Evolutionary conservation across 2,888 invertebrate species (phyloP), one percentile per base, ranked within the genome.

Genomic region (Dryococelus australis): DNA sequence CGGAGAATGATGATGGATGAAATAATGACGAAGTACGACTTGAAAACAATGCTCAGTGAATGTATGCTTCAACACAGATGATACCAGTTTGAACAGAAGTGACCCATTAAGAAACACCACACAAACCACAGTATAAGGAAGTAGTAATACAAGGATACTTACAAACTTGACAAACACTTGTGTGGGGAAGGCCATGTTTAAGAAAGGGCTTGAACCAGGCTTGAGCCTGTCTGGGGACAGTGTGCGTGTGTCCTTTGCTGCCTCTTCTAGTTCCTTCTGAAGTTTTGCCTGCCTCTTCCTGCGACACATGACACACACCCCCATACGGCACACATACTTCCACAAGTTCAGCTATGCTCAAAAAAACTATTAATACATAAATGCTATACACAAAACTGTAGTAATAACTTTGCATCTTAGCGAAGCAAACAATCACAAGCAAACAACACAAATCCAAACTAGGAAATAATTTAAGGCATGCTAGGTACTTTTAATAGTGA

Each of bases 231-330:
- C 93, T 80, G 94, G 92, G 88, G 93, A 92, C 86, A 93, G 89
- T 28, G 93, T 93, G 90, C 95, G 93, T 43, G 94, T 94, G 89
- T 97, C 97, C 91, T 96, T 96, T 0, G 97, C 97, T 28, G 98
- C 98, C 91, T 98, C 98, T 92, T 98, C 98, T 85, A 99, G 93
- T 91, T 99, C 98, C 92, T 97, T 96, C 91, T 97, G 96, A 92
- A 99, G 94, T 92, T 96, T 97, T 90, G 97, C 97, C 92, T 97
- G 97, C 91, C 96, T 95, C 94, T 97, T 97, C 93, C 98, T 98
- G 94, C 85, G 94, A 95, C 92, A 93, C 92, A 92, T 87, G 86
- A 89, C 88, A 80, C 87, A 43, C 65, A 88, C 35, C 85, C 86
- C 13, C 78, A 85, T 79, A 47, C 43, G 93, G 93, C 20, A 80